Percentiles rank a stretch among this genome's conserved stretches.
phyloP scores from a whole-genome alignment of 2,113 vertebrate genomes.

The Bettongia penicillata region DNA sequence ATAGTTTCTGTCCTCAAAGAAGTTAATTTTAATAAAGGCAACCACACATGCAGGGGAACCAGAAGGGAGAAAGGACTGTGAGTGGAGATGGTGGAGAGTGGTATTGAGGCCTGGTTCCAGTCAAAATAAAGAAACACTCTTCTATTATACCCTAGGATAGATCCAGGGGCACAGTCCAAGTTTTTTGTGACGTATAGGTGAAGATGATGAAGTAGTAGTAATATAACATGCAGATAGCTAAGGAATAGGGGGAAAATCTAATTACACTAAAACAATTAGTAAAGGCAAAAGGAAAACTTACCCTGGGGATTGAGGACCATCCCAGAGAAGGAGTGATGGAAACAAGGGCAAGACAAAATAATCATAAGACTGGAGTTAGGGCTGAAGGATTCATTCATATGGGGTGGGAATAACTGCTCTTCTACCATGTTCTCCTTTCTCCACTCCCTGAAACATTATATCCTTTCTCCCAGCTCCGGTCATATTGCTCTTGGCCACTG shows the following conservation, averaged over 20 bases:
- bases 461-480: not conserved
- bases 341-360: not conserved
- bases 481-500: not conserved
- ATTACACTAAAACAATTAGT: not conserved
- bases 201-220: not conserved
- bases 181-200: not conserved
- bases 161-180: not conserved
- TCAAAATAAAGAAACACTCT: not conserved
- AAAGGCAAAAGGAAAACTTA: not conserved
- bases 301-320: not conserved
- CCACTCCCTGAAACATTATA: not conserved
- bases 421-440: not conserved
- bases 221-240: not conserved
- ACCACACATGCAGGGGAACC: not conserved
- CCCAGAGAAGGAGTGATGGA: not conserved
- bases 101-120: not conserved
- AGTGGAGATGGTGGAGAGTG: not conserved
- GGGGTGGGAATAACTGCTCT: not conserved
- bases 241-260: not conserved
- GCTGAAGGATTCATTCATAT: not conserved
- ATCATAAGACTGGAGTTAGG: not conserved
- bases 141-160: not conserved
- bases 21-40: not conserved
- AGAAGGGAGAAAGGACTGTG: not conserved
- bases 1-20: not conserved